Conservation (phyloP, 2,113 vertebrate genomes). For the Paracanthobrama guichenoti region DNA sequence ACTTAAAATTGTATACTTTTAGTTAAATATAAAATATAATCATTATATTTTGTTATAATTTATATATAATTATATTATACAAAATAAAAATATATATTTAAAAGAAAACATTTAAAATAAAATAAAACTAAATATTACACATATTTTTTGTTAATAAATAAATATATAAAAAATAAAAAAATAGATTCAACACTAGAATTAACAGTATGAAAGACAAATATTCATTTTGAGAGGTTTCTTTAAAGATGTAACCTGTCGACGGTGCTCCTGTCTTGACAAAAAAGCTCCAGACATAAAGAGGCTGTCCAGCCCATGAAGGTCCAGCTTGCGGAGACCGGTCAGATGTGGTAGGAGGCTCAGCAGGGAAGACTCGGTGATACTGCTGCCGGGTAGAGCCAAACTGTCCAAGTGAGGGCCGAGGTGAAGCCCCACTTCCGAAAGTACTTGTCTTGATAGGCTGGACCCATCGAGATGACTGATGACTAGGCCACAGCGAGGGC, state of each 20-base stretch:
- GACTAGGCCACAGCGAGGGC: constrained; percentile 68
- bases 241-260: constrained; percentile 61
- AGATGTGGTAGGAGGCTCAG: constrained; percentile 76
- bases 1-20: too few relatives aligned
- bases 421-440: constrained; percentile 69
- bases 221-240: neutral
- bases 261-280: constrained; percentile 75
- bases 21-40: too few relatives aligned
- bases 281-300: constrained; percentile 83
- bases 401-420: constrained; percentile 76
- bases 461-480: constrained; percentile 80
- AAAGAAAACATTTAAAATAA: too few relatives aligned
- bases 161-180: too few relatives aligned
- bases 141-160: too few relatives aligned
- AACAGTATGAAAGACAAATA: too few relatives aligned
- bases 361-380: constrained; percentile 77
- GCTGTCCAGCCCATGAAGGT: constrained; percentile 82
- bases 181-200: too few relatives aligned
- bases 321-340: constrained; percentile 73
- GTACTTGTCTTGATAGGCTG: constrained; percentile 70
- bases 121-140: too few relatives aligned
- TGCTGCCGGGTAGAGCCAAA: constrained; percentile 77
- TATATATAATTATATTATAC: too few relatives aligned
- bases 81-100: too few relatives aligned
- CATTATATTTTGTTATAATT: too few relatives aligned